phyloP scores from a whole-genome alignment of 1,140 invertebrate genomes.

The Dendrolimus punctatus region DNA sequence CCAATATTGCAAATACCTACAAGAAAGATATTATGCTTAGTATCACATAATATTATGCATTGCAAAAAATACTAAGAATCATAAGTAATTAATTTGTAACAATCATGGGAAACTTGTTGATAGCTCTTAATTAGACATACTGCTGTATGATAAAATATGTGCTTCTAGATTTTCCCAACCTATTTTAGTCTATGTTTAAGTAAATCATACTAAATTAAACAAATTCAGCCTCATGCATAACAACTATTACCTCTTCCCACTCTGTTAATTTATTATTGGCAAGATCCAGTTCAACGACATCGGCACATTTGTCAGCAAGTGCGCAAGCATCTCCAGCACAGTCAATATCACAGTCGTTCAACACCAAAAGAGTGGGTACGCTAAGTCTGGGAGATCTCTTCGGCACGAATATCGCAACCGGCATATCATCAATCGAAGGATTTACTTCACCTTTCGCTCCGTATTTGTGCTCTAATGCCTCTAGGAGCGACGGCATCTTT shows the following conservation, averaged over 20 bases:
- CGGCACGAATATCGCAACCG: constrained; percentile 87
- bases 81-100: no score
- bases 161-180: no score
- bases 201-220: no score
- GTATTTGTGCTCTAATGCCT: constrained; percentile 90
- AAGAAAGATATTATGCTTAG: constrained; percentile 21
- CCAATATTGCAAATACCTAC: constrained; percentile 87
- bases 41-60: no score
- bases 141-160: no score
- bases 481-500: constrained; percentile 85
- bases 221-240: no score
- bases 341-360: constrained; percentile 92
- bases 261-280: constrained; percentile 90
- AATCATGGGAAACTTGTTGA: no score
- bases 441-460: constrained; percentile 75
- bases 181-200: no score
- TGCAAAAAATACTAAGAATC: no score
- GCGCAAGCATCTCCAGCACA: constrained; percentile 86
- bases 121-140: no score
- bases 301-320: constrained; percentile 85
- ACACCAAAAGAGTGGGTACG: constrained; percentile 87
- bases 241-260: constrained; percentile 82
- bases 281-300: constrained; percentile 91
- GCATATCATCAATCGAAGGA: constrained; percentile 73
- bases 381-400: constrained; percentile 82